Evolutionary conservation across 2,888 invertebrate species (phyloP).

Genomic region (Tipula confusa): DNA sequence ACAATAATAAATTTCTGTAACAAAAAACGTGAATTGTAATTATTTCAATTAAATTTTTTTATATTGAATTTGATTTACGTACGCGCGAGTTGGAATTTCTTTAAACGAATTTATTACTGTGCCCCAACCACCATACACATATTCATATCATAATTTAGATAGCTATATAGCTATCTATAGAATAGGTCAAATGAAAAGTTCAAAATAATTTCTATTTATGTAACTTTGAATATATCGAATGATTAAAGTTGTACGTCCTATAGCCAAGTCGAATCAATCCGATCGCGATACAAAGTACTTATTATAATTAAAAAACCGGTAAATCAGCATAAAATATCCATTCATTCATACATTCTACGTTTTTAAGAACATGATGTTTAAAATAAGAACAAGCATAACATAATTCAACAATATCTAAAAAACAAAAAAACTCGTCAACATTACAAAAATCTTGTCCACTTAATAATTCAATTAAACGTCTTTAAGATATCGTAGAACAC

Average conservation of each 20-base stretch:
- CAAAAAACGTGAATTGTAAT: neutral
- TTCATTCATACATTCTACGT: neutral
- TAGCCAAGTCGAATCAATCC: neutral
- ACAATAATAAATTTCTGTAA: neutral
- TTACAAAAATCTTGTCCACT: neutral
- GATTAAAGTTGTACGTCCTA: neutral
- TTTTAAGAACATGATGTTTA: neutral
- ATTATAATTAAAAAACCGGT: neutral
- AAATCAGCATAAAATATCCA: neutral
- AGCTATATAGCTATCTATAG: neutral
- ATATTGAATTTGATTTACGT: neutral
- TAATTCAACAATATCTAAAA: neutral
- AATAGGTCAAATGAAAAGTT: neutral
- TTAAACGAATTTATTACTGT: neutral
- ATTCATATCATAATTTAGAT: neutral
- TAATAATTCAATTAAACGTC: conserved; percentile 12
- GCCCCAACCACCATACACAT: neutral
- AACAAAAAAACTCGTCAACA: neutral
- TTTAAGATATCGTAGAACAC: neutral
- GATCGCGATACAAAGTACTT: neutral
- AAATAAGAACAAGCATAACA: neutral
- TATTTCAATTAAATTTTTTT: neutral
- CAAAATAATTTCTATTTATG: neutral
- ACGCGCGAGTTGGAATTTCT: neutral
- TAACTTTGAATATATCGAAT: neutral